Percentiles rank a stretch among this genome's conserved stretches.
These are phyloP conservation scores for Cuculus canorus DNA, from an alignment of 2,797 vertebrate species.

Conservation along the genomic window DNA sequence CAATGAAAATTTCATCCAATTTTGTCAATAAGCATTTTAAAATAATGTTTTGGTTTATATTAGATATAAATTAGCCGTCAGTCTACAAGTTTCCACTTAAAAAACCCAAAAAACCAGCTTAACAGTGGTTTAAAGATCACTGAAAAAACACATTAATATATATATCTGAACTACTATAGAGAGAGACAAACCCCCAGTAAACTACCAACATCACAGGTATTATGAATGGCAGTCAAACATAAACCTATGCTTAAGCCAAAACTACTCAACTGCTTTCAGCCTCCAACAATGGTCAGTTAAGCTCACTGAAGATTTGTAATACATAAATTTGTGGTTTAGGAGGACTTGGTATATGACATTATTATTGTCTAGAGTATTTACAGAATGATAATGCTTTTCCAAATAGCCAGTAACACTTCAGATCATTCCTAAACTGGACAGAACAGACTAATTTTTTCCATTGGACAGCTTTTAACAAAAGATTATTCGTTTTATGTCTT, in stretches of 20 bases:
- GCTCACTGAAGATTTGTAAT: neutral
- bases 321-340: neutral
- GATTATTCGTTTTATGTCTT: neutral
- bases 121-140: neutral
- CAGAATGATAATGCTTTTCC: neutral
- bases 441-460: neutral
- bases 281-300: neutral
- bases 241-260: neutral
- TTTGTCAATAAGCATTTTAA: neutral
- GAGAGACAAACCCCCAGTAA: neutral
- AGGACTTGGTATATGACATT: neutral
- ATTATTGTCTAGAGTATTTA: neutral
- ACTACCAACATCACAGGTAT: neutral
- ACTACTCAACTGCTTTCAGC: neutral
- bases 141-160: accelerated
- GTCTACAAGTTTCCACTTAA: neutral
- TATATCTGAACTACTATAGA: neutral
- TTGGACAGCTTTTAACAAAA: neutral
- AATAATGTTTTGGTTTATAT: neutral
- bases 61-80: neutral
- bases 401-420: neutral
- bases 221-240: neutral
- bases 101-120: neutral
- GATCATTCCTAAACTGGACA: neutral
- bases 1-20: neutral